Conservation (phyloP, 2,113 vertebrate genomes). For the Macaca mulatta region DNA sequence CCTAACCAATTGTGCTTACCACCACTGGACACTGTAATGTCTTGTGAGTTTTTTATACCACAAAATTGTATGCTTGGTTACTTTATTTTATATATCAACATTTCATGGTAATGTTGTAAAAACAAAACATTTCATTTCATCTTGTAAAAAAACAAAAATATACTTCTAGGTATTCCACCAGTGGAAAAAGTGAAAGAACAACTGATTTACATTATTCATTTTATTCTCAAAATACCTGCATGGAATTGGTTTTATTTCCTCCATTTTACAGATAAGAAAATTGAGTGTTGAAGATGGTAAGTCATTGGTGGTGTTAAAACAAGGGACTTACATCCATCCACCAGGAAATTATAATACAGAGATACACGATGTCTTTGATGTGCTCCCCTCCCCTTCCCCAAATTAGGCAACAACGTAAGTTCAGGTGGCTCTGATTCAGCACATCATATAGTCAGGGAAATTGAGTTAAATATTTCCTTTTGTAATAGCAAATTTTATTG, state of each 20-base stretch:
- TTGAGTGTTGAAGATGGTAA: not conserved
- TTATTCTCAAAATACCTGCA: not conserved
- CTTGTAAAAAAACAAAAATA: not conserved
- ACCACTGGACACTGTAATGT: not conserved
- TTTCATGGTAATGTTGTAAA: not conserved
- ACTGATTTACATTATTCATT: not conserved
- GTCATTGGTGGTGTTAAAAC: not conserved
- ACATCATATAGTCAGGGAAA: not conserved
- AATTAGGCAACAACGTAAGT: not conserved
- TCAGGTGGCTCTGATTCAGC: not conserved
- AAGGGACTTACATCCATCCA: not conserved
- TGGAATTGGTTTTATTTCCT: not conserved
- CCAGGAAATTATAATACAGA: not conserved
- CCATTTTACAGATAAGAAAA: not conserved
- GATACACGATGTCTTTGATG: not conserved
- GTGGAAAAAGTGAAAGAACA: not conserved
- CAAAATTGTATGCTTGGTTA: not conserved
- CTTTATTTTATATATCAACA: not conserved
- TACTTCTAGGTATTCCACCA: not conserved
- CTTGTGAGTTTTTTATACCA: not conserved
- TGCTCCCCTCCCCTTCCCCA: accelerated
- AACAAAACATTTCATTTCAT: not conserved
- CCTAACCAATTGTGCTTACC: not conserved
- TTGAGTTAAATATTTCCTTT: not conserved
- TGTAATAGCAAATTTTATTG: not conserved